Base-by-base conservation (phyloP, 2,797 vertebrate genomes). In the Danio aesculapii region DNA sequence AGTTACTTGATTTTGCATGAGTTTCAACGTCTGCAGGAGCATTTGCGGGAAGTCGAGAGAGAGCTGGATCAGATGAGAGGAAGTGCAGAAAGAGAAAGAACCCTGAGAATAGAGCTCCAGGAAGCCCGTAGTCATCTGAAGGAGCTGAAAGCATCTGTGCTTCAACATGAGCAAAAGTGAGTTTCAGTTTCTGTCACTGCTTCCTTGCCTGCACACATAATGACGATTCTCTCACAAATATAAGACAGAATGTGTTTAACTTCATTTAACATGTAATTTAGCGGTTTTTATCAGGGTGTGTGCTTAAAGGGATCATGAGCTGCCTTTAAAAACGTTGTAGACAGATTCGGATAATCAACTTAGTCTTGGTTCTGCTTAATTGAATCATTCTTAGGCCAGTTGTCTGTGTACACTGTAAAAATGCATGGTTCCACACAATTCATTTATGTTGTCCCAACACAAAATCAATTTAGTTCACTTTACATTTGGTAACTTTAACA, bases 1-100 rank as follows among this genome's bases (percentile, higher is more conserved):
- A 98, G 96, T 93, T 98, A 97, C 88, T 86, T 99, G 81, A 95
- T 96, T 77, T 95, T 96, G 78, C 95, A 97, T 1, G 96, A 98
- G 86, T 96, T 98, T 87, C 96, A 95, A 75, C 86, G 90, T 82
- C 94, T 98, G 90, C 92, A 95, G 85, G 93, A 93, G 68, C 94
- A 90, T 86, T 81, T 97, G 6, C 92, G 89, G 85, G 91, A 93
- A 0, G 80, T 95, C 91, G 93, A 97, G 88, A 88, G 90, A 75
- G 91, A 97, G 84, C 87, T 97, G 57, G 92, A 92, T 59, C 90
- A 90, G 64, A 91, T 93, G 44, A 91, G 92, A 86, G 93, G 91
- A 75, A 86, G 88, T n/a, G 91, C 91, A 4, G 75, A 93, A 64
- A 92, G 94, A 76, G 96, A 97, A 87, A 94, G 92, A 86, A 89